A percentile compares a stretch with the other conserved stretches of the same genome.
These are phyloP conservation scores for Malurus cyaneus DNA, from an alignment of 2,113 vertebrate genomes.

Conservation along the genomic window DNA sequence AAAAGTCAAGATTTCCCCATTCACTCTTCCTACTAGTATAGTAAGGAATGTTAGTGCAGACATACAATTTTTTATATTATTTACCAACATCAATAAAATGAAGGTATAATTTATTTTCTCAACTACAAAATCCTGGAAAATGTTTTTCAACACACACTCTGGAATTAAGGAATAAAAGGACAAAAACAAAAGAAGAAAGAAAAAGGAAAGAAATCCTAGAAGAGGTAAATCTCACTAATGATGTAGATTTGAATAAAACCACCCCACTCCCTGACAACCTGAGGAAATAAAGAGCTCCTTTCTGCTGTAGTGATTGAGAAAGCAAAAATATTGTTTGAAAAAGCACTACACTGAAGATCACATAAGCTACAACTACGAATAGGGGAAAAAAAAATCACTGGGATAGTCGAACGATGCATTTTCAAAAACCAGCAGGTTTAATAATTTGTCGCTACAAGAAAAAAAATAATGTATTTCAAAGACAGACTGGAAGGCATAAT, in stretches of 20 bases:
- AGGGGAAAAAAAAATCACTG: neutral
- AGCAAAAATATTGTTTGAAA: neutral
- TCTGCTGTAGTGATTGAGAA: neutral
- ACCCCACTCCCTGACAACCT: rapidly evolving
- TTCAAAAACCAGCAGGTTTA: neutral
- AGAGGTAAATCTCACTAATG: neutral
- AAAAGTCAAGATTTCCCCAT: neutral
- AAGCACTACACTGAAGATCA: neutral
- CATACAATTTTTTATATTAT: neutral
- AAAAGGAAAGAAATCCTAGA: neutral
- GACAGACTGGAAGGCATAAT: neutral
- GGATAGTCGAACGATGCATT: rapidly evolving
- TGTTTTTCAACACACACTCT: neutral
- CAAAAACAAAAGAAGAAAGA: neutral
- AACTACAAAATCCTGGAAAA: neutral
- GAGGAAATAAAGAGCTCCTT: neutral
- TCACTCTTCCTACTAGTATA: neutral
- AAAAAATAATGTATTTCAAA: neutral
- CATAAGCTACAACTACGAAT: neutral
- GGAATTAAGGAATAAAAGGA: neutral
- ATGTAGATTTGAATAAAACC: neutral
- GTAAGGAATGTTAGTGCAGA: neutral
- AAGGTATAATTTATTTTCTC: neutral
- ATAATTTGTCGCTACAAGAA: neutral
- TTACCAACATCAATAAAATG: neutral